Conservation (phyloP, 2,888 invertebrate species). For the Nymphalis c-album region DNA sequence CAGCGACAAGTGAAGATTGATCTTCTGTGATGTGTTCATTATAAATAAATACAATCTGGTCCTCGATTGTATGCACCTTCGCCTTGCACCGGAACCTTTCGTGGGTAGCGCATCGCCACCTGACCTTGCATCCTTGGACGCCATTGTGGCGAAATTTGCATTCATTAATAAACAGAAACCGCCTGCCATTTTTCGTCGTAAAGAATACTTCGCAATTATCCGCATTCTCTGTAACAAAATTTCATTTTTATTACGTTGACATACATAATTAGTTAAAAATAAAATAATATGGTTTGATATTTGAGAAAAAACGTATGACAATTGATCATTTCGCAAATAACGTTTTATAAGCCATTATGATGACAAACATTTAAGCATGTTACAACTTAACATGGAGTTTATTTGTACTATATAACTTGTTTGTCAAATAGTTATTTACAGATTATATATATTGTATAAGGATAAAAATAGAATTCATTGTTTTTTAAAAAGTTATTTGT, state of each 20-base stretch:
- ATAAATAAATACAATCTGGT: slow-evolving; percentile 47
- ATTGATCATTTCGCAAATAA: no score
- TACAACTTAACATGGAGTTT: no score
- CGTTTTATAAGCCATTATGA: no score
- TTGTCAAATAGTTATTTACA: no score
- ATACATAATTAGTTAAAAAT: slow-evolving; percentile 10
- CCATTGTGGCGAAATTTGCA: slow-evolving; percentile 51
- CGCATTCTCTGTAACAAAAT: slow-evolving; percentile 31
- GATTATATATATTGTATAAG: no score
- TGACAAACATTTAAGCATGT: no score
- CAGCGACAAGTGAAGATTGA: no score
- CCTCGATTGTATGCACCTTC: slow-evolving; percentile 51
- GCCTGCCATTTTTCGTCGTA: slow-evolving; percentile 45
- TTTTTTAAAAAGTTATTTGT: no score
- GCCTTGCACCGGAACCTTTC: slow-evolving; percentile 51
- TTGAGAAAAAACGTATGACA: no score
- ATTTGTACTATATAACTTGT: no score
- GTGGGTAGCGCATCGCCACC: slow-evolving; percentile 57
- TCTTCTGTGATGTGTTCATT: slow-evolving; percentile 44
- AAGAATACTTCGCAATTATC: slow-evolving; percentile 37
- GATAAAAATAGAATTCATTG: no score
- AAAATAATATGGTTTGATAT: not conserved
- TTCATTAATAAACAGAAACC: slow-evolving; percentile 46
- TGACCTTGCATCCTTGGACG: slow-evolving; percentile 42
- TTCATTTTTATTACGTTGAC: not conserved